phyloP scores from a whole-genome alignment of 2,113 vertebrate genomes.

The Ahaetulla prasina region DNA sequence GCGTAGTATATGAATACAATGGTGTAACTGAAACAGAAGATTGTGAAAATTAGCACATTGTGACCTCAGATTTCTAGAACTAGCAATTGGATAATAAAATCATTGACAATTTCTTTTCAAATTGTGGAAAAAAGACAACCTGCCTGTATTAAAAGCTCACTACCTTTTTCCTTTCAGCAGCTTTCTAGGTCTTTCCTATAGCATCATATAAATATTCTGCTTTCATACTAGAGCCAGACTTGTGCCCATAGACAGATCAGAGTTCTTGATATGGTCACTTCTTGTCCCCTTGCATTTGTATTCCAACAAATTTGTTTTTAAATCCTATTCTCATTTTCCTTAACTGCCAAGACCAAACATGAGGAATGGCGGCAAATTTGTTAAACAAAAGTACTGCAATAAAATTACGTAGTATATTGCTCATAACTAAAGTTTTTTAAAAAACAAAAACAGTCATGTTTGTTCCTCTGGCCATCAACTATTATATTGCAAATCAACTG shows the following conservation, averaged over 20 bases:
- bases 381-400: background rate
- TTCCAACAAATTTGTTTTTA: background rate
- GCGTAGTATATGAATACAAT: constrained; percentile 97
- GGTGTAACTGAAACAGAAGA: constrained; percentile 79
- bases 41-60: background rate
- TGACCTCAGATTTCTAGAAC: background rate
- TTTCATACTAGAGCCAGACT: background rate
- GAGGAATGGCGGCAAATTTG: background rate
- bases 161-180: too few species aligned
- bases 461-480: background rate
- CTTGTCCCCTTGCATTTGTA: background rate
- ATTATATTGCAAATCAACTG: background rate
- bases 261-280: background rate
- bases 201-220: background rate
- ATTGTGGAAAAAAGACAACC: background rate
- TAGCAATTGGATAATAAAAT: background rate
- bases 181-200: background rate
- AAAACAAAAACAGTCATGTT: background rate
- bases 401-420: background rate
- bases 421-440: background rate
- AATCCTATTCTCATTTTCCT: background rate
- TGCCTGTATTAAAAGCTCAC: background rate
- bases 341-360: too few species aligned
- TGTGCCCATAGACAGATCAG: background rate
- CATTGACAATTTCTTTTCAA: background rate